phyloP scores from a whole-genome alignment of 2,113 vertebrate species.

The Sisor rabdophorus region DNA sequence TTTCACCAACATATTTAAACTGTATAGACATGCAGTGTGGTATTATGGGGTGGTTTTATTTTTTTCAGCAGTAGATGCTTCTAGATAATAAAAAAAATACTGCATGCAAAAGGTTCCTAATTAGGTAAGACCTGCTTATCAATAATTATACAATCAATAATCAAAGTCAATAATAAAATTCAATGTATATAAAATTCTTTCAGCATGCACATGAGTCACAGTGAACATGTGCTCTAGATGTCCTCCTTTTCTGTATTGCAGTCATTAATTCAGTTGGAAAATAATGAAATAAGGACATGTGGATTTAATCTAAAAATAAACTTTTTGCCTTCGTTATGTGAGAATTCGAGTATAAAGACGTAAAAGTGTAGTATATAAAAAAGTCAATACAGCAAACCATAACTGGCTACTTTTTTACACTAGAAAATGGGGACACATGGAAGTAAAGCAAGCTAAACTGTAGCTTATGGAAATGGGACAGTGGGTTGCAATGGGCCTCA shows the following conservation, averaged over 20 bases:
- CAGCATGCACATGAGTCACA: slow-evolving; percentile 3
- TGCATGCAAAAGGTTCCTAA: too few relatives aligned
- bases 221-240: background rate
- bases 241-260: background rate
- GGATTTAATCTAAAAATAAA: slow-evolving; percentile 4
- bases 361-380: background rate
- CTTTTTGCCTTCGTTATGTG: background rate
- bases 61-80: too few relatives aligned
- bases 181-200: too few relatives aligned
- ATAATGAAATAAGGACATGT: background rate
- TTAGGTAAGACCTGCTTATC: too few relatives aligned
- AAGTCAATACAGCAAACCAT: background rate
- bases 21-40: too few relatives aligned
- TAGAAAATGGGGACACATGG: slow-evolving; percentile 9
- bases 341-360: background rate
- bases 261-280: background rate
- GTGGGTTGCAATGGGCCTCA: slow-evolving; percentile 52
- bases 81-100: too few relatives aligned
- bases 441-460: slow-evolving; percentile 34
- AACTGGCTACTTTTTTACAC: slow-evolving; percentile 26
- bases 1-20: too few relatives aligned
- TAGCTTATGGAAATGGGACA: slow-evolving; percentile 59
- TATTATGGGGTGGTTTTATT: too few relatives aligned
- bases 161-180: background rate
- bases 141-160: background rate